Evolutionary conservation across 2,888 invertebrate species (phyloP), one percentile per base, ranked within the genome.

Genomic region (Pristionchus mayeri): DNA sequence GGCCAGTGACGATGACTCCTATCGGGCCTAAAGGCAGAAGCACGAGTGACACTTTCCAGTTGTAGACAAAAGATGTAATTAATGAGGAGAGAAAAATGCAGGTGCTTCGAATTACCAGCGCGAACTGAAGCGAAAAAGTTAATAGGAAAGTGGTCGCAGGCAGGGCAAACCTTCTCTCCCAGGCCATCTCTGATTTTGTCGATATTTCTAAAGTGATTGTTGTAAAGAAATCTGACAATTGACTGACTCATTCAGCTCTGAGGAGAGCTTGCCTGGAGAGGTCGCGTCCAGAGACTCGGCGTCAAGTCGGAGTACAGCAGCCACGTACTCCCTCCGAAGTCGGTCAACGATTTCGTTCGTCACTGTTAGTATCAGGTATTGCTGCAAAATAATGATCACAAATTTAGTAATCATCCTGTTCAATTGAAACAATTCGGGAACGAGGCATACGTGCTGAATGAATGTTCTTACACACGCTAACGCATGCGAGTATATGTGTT

Each of bases 41-140:
- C 50, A 88, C 85, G 24, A 88, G 81, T 0, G 89, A 87, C n/a
- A 87, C 76, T 63, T 86, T 86, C 89, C 88, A 89, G 75, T 88
- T 86, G 78, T 87, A 86, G 52, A 86, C 82, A n/a, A 87, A 84
- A 27, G 87, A 87, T 11, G 85, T 85, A 84, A 88, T 85, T 6
- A 87, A 85, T 0, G 89, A 88, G 21, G 86, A 85, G 13, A 86
- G 85, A 86, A 88, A 89, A 84, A 88, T 87, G 16, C 88, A 79
- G 37, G 88, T 86, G 30, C 88, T 88, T 0, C 89, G 86, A 18
- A 88, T 80, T 18, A 89, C 63, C 78, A 89, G 85, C 13, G 88
- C 88, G 16, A 86, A 24, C 71, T 71, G 40, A 13, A 71, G 37
- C 18, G 9, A 21, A 40, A 24, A 24, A 3, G 13, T 11, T 57